phyloP scores from a whole-genome alignment of 1,140 invertebrate genomes.

The Drosophila micromelanica region DNA sequence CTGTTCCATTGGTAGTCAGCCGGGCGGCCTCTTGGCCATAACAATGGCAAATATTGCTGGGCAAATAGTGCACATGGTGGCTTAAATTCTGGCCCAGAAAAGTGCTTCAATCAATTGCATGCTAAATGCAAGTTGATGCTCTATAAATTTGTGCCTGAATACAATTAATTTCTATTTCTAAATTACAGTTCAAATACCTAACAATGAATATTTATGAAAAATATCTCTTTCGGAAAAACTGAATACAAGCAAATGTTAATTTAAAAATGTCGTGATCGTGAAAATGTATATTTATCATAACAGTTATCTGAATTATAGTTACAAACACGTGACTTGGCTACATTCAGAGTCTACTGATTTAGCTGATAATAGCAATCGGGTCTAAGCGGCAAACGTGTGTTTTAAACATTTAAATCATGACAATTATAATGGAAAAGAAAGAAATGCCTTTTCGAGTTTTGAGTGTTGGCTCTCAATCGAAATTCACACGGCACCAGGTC shows the following conservation, averaged over 20 bases:
- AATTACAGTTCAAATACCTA: no score
- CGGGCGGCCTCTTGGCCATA: constrained; percentile 9
- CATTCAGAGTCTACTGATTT: not conserved
- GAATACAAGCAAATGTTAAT: no score
- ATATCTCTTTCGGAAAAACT: no score
- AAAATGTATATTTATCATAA: not conserved
- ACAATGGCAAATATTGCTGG: constrained; percentile 19
- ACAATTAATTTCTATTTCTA: no score
- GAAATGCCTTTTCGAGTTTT: not conserved
- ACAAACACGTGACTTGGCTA: not conserved
- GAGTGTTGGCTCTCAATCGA: not conserved
- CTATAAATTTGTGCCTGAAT: no score
- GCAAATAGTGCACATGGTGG: constrained; percentile 6
- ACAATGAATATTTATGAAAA: no score
- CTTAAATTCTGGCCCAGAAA: constrained; percentile 5
- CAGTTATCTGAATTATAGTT: not conserved
- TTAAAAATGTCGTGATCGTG: no score
- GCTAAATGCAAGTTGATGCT: no score
- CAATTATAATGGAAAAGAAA: not conserved
- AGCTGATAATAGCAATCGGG: constrained; percentile 1
- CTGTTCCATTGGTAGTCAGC: not conserved
- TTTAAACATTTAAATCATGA: not conserved
- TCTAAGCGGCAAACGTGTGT: not conserved
- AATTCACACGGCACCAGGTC: not conserved
- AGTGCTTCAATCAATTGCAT: not conserved